A percentile compares a stretch with the other conserved stretches of the same genome.
Evolutionary conservation across 2,888 invertebrate genomes (phyloP).

Genomic region (Latrodectus hesperus): DNA sequence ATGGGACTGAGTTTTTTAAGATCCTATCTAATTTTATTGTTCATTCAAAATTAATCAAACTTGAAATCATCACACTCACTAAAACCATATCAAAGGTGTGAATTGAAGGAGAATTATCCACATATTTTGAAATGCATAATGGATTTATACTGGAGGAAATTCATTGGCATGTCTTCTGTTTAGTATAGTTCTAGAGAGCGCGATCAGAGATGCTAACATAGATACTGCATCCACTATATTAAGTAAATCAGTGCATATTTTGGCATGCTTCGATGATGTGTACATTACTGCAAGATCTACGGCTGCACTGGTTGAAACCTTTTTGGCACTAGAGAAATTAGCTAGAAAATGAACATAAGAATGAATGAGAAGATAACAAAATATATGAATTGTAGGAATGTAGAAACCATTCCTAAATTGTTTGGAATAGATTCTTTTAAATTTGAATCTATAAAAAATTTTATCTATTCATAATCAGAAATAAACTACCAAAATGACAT

Average conservation of each 20-base stretch:
- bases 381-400: neutral
- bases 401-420: neutral
- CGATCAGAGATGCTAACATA: neutral
- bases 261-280: neutral
- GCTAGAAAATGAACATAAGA: neutral
- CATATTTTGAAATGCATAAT: neutral
- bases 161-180: neutral
- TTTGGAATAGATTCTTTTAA: neutral
- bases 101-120: neutral
- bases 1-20: neutral
- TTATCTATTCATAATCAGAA: neutral
- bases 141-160: neutral
- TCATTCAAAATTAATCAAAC: neutral
- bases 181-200: neutral
- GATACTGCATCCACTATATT: neutral
- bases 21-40: neutral
- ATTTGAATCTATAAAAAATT: neutral
- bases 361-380: neutral
- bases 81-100: neutral
- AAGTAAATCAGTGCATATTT: neutral
- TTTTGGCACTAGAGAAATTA: neutral
- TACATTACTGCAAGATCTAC: neutral
- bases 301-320: neutral
- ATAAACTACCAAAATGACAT: neutral
- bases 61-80: neutral